phyloP scores from a whole-genome alignment of 2,113 vertebrate species.

The Salvelinus alpinus region DNA sequence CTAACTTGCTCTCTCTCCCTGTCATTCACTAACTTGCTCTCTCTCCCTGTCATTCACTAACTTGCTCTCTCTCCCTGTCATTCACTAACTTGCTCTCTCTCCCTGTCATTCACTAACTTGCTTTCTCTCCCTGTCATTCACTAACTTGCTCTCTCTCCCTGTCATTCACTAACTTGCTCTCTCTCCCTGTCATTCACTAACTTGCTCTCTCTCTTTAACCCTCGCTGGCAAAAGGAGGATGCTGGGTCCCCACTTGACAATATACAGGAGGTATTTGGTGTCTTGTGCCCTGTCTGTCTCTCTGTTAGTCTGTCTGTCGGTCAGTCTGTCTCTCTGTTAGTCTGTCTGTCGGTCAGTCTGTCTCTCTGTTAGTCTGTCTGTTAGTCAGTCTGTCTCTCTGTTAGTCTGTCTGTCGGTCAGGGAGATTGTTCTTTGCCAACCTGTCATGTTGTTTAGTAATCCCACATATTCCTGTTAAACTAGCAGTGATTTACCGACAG shows the following conservation, averaged over 20 bases:
- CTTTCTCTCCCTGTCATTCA: slow-evolving; percentile 17
- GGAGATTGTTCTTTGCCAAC: not conserved
- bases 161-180: slow-evolving; percentile 54
- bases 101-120: slow-evolving; percentile 51
- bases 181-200: slow-evolving; percentile 6
- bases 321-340: slow-evolving; percentile 3
- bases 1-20: slow-evolving; percentile 20
- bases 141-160: not conserved
- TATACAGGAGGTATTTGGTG: slow-evolving; percentile 76
- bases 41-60: slow-evolving; percentile 45
- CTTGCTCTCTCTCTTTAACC: slow-evolving; percentile 40
- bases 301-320: too few species aligned
- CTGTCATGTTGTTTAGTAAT: not conserved
- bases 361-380: slow-evolving; percentile 15
- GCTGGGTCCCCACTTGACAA: slow-evolving; percentile 63
- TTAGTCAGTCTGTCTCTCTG: slow-evolving; percentile 8
- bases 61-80: slow-evolving; percentile 31
- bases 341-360: slow-evolving; percentile 14
- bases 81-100: not conserved
- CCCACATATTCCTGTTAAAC: not conserved
- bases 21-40: not conserved
- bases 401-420: slow-evolving; percentile 14
- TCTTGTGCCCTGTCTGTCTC: too few species aligned
- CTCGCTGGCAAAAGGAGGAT: slow-evolving; percentile 74
- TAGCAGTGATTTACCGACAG: not conserved